A percentile compares a stretch with the other conserved stretches of the same genome.
These are phyloP conservation scores for Fistularia tabacaria DNA, from an alignment of 2,797 vertebrate species.

Conservation along the genomic window DNA sequence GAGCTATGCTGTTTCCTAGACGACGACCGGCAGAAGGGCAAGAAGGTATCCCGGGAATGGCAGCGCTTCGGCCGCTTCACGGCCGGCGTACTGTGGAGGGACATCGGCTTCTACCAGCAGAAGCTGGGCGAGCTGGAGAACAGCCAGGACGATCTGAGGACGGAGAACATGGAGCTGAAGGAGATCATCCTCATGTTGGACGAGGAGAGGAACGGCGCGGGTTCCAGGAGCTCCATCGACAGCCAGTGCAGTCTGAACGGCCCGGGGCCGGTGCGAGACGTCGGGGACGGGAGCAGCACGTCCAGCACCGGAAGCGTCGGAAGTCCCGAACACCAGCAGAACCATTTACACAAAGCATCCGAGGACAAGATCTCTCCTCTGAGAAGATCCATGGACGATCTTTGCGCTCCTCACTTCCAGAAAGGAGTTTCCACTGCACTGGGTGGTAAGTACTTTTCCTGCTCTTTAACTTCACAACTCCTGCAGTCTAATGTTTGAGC, in stretches of 20 bases:
- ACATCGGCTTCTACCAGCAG: constrained; percentile 88
- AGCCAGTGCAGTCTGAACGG: constrained; percentile 91
- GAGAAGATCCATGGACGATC: constrained; percentile 88
- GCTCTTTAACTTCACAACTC: too few relatives aligned
- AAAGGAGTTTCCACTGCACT: constrained; percentile 92
- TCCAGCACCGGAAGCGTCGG: constrained; percentile 90
- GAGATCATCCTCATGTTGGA: constrained; percentile 94
- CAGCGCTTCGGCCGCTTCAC: constrained; percentile 92
- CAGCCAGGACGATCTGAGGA: constrained; percentile 86
- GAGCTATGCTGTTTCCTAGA: constrained; percentile 96
- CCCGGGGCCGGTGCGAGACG: constrained; percentile 81
- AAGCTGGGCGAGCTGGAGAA: constrained; percentile 92
- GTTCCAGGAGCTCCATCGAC: constrained; percentile 93
- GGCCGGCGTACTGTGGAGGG: constrained; percentile 90
- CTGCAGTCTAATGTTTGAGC: too few relatives aligned
- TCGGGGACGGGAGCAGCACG: constrained; percentile 94
- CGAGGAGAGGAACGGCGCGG: constrained; percentile 88
- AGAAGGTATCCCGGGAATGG: constrained; percentile 93
- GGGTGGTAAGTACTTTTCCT: constrained; percentile 78
- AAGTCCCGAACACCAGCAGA: constrained; percentile 83
- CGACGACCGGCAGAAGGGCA: constrained; percentile 92
- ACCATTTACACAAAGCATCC: constrained; percentile 74
- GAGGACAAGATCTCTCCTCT: constrained; percentile 72
- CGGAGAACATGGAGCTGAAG: constrained; percentile 90
- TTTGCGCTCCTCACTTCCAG: constrained; percentile 84